These are phyloP conservation scores for Cacoxenus indagator DNA, from an alignment of 2,888 invertebrate genomes.

Conservation along the genomic window DNA sequence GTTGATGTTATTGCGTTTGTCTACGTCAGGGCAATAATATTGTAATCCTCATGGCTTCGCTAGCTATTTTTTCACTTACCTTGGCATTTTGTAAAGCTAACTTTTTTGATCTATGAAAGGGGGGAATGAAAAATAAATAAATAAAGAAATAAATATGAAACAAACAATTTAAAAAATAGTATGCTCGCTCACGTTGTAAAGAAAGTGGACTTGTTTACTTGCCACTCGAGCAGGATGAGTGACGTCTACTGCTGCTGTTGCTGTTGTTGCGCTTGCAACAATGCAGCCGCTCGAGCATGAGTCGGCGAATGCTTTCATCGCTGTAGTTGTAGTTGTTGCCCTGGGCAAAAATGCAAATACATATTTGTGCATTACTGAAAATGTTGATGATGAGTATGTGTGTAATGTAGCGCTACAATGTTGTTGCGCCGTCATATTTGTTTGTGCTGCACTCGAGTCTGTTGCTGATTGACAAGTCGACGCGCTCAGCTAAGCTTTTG, in stretches of 20 bases:
- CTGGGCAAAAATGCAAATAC: not conserved
- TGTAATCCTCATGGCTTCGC: too few species aligned
- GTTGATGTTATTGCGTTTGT: too few species aligned
- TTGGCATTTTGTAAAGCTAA: not conserved
- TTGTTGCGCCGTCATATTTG: not conserved
- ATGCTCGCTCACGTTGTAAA: not conserved
- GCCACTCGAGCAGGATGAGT: slow-evolving; percentile 10
- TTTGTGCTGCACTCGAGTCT: not conserved
- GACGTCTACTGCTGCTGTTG: slow-evolving; percentile 3
- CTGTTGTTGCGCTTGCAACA: not conserved
- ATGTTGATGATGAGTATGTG: not conserved
- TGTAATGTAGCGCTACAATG: not conserved
- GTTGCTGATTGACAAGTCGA: too few species aligned
- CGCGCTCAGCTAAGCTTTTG: too few species aligned
- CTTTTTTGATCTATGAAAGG: not conserved
- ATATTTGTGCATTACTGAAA: not conserved
- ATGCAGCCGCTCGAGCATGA: not conserved
- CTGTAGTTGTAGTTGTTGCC: not conserved
- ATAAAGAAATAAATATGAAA: not conserved
- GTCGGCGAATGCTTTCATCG: not conserved
- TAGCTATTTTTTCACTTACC: too few species aligned
- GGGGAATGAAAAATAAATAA: not conserved
- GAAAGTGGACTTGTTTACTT: slow-evolving; percentile 8
- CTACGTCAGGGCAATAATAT: too few species aligned
- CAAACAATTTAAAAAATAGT: not conserved